A percentile compares a stretch with the other conserved stretches of the same genome.
phyloP scores from a whole-genome alignment of 2,888 invertebrate genomes.

The Exocentrus adspersus region DNA sequence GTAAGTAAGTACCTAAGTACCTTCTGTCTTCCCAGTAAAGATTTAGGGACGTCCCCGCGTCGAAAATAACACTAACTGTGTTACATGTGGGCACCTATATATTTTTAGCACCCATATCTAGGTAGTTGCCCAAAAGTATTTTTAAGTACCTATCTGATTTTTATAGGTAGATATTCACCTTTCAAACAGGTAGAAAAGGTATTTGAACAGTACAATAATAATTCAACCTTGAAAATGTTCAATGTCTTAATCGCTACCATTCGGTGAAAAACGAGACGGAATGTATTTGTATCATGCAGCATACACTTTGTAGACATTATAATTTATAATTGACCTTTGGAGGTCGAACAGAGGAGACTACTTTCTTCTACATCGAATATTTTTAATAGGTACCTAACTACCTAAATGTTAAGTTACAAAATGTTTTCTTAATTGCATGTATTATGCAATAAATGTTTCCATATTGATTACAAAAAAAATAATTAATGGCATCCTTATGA shows the following conservation, averaged over 20 bases:
- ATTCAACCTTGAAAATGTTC: constrained; percentile 7
- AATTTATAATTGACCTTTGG: constrained; percentile 10
- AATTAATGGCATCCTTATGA: neutral
- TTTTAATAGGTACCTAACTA: neutral
- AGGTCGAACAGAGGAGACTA: neutral
- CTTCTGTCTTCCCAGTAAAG: no score
- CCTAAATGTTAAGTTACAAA: neutral
- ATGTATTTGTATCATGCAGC: neutral
- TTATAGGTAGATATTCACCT: no score
- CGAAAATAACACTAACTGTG: no score
- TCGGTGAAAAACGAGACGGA: constrained; percentile 1
- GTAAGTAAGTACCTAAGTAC: no score
- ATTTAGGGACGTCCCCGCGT: no score
- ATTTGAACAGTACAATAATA: neutral
- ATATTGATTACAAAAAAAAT: neutral
- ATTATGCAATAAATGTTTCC: neutral
- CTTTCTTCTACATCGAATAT: constrained; percentile 2
- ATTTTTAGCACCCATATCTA: no score
- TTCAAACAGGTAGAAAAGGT: neutral
- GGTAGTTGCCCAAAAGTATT: no score
- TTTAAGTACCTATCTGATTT: no score
- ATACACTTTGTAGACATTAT: constrained; percentile 1
- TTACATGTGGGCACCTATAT: no score
- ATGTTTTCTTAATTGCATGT: neutral
- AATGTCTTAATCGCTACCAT: neutral